Conservation (phyloP, 2,113 vertebrate species). For the Crotophaga sulcirostris region DNA sequence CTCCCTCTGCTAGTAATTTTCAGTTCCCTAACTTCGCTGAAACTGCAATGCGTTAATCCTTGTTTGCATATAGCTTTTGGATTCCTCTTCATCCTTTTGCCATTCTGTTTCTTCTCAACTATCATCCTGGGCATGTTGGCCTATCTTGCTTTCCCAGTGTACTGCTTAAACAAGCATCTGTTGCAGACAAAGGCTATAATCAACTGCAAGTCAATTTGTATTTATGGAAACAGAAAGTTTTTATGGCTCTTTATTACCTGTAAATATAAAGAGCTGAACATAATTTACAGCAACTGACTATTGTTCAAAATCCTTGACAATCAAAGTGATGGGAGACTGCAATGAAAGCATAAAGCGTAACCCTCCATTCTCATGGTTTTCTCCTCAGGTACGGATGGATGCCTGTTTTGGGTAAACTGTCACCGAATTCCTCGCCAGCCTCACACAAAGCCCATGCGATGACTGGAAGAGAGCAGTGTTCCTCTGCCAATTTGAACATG, state of each 20-base stretch:
- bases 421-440: background rate
- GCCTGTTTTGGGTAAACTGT: background rate
- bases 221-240: background rate
- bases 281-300: background rate
- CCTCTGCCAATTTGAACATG: background rate
- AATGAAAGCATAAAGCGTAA: background rate
- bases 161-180: background rate
- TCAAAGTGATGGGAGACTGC: background rate
- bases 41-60: background rate
- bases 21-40: background rate
- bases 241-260: background rate
- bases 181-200: background rate
- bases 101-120: background rate
- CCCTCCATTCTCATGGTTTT: background rate
- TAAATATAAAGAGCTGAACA: background rate
- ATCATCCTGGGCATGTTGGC: background rate
- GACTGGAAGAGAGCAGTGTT: background rate
- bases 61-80: fast-evolving
- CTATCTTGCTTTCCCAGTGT: background rate
- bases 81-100: background rate
- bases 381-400: background rate
- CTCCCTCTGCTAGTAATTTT: background rate
- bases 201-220: background rate
- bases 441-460: fast-evolving
- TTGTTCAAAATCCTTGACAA: background rate